Evolutionary conservation across 1,140 invertebrate genomes (phyloP).

Genomic region (Micrasema longulum): DNA sequence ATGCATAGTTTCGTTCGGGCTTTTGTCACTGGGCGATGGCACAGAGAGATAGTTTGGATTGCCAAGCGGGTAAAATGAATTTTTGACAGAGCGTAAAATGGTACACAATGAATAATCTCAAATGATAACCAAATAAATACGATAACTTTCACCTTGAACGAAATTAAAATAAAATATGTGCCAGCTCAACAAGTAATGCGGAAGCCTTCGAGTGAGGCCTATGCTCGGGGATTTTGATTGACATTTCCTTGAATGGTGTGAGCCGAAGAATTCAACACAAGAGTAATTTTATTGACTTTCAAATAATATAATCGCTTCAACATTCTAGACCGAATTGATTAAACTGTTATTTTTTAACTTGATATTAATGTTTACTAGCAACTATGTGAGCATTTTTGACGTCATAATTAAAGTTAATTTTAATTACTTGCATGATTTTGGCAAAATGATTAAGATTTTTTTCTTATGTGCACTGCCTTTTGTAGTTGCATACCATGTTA

Average conservation of each 20-base stretch:
- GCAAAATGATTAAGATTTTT: too few relatives aligned
- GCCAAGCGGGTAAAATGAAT: constrained; percentile 1
- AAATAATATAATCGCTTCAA: constrained; percentile 33
- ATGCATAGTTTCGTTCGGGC: too few relatives aligned
- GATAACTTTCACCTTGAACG: constrained; percentile 30
- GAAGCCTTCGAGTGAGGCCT: constrained; percentile 31
- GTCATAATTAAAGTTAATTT: too few relatives aligned
- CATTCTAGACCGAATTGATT: constrained; percentile 31
- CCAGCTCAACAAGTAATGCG: constrained; percentile 28
- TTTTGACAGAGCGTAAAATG: constrained; percentile 29
- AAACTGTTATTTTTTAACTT: neutral
- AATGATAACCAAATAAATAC: constrained; percentile 9
- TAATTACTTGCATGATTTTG: too few relatives aligned
- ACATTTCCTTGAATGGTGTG: constrained; percentile 34
- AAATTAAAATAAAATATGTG: constrained; percentile 29
- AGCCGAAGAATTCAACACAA: too few relatives aligned
- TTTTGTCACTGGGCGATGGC: constrained; percentile 6
- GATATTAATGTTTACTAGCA: neutral
- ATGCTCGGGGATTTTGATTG: constrained; percentile 22
- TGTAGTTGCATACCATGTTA: too few relatives aligned
- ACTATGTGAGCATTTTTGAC: too few relatives aligned
- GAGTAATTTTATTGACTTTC: constrained; percentile 36
- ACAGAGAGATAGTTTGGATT: constrained; percentile 18
- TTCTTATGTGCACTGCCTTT: too few relatives aligned
- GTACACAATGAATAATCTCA: constrained; percentile 16